Evolutionary conservation across 2,888 invertebrate species (phyloP), one percentile per base, ranked within the genome.

Genomic region (Drosophila koepferae): DNA sequence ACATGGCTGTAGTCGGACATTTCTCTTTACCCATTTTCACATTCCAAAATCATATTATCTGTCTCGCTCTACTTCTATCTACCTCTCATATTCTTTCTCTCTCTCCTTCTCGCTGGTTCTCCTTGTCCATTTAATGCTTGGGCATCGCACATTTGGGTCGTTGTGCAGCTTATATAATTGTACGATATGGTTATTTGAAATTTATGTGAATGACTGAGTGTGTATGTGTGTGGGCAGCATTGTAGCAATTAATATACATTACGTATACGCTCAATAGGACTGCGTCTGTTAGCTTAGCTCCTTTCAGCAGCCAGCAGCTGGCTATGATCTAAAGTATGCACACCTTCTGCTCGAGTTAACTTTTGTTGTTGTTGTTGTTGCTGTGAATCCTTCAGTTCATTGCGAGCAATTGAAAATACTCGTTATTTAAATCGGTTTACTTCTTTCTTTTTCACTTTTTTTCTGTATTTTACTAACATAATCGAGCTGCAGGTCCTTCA

Each of bases 201-300:
- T 51, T 40, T 74, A 48, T 63, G 55, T 68, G 38, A 31, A 49
- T 59, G 48, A 23, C n/a, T 49, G n/a, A 49, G 41, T 54, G 41
- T 31, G 18, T 59, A 36, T 54, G 41, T 48, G 43, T 28, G 23
- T 56, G 14, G 41, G 28, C 31, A 34, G 44, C 43, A 18, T 48
- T 48, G 41, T 43, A 62, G 58, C 65, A 74, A 74, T 77, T 46
- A 74, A 61, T 73, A 70, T 60, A 70, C 61, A 77, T 70, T 70
- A 56, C 70, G 77, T 70, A 77, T 77, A 77, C 74, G 70, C 74
- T 34, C 12, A 36, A 38, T 51, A 36, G 55, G 31, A 43, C 61
- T 18, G 10, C 23, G 18, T 14, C 38, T 36, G 8, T 31, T n/a
- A 36, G 34, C 40, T 48, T 10, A n/a, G 48, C 40, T 10, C 28